A percentile compares a stretch with the other conserved stretches of the same genome.
These are phyloP conservation scores for Trididemnum nubilum DNA, from an alignment of 23 tunicate species.

Conservation along the genomic window DNA sequence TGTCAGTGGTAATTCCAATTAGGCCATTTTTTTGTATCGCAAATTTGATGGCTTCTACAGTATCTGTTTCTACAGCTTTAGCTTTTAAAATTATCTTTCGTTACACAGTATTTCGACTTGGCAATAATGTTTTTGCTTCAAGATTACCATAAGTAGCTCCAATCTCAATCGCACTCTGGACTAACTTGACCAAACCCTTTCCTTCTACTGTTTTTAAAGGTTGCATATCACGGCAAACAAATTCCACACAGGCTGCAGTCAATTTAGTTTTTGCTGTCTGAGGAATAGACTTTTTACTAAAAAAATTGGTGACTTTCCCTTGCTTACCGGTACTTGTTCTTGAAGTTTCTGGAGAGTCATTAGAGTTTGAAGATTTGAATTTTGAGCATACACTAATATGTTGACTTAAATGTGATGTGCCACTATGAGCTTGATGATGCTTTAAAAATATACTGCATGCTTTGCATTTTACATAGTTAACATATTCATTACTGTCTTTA, in stretches of 20 bases:
- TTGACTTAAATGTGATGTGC: background rate
- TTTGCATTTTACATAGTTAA: background rate
- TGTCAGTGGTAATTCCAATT: background rate
- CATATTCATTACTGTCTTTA: background rate
- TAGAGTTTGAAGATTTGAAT: background rate
- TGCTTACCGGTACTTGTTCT: background rate
- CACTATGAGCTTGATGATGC: background rate
- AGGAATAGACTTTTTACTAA: background rate
- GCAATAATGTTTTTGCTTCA: background rate
- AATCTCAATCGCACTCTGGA: background rate
- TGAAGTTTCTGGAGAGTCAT: too few relatives aligned
- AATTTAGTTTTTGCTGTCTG: background rate
- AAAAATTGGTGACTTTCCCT: background rate
- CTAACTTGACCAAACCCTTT: background rate
- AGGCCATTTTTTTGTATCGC: background rate
- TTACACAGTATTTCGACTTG: background rate
- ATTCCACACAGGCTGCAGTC: background rate
- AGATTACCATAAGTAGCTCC: background rate
- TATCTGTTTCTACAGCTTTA: too few relatives aligned
- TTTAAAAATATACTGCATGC: background rate
- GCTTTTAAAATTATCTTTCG: background rate
- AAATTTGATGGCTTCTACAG: background rate
- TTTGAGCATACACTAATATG: background rate
- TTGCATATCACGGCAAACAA: background rate
- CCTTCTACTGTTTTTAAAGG: background rate